phyloP scores from a whole-genome alignment of 2,113 vertebrate genomes.

The Vidua chalybeata region DNA sequence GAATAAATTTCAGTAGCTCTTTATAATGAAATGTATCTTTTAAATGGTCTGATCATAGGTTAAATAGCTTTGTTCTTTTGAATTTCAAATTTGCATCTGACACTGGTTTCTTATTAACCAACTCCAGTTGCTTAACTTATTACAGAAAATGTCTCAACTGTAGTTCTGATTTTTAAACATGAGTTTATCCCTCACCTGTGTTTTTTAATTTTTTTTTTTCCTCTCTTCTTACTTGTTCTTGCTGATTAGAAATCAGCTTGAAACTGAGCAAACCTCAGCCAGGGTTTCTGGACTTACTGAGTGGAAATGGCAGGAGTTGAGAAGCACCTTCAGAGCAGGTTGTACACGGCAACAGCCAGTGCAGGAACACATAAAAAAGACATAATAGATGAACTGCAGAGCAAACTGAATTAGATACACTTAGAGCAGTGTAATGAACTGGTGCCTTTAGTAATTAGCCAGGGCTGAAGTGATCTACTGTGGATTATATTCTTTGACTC shows the following conservation, averaged over 20 bases:
- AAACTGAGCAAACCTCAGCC: not conserved
- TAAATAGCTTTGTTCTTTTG: constrained; percentile 34
- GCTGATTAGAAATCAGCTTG: not conserved
- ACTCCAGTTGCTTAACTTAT: not conserved
- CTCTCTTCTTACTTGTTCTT: not conserved
- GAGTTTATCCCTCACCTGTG: rapidly evolving
- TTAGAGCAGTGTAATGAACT: constrained; percentile 60
- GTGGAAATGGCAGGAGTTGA: not conserved
- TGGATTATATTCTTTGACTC: constrained; percentile 64
- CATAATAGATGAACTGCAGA: constrained; percentile 49
- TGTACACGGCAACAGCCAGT: not conserved
- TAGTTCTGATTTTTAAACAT: not conserved
- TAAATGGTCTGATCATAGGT: not conserved
- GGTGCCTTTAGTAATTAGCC: constrained; percentile 65
- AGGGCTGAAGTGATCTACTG: constrained; percentile 44
- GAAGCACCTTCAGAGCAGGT: not conserved
- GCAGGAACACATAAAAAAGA: not conserved
- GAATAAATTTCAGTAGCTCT: not conserved
- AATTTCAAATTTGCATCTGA: constrained; percentile 29
- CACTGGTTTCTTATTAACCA: not conserved
- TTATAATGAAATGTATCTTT: not conserved
- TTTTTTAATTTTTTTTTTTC: not conserved
- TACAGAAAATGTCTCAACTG: not conserved
- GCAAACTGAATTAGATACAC: constrained; percentile 59
- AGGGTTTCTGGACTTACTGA: not conserved